These are phyloP conservation scores for Pyrochroa serraticornis DNA, from an alignment of 2,888 invertebrate genomes.

Conservation along the genomic window DNA sequence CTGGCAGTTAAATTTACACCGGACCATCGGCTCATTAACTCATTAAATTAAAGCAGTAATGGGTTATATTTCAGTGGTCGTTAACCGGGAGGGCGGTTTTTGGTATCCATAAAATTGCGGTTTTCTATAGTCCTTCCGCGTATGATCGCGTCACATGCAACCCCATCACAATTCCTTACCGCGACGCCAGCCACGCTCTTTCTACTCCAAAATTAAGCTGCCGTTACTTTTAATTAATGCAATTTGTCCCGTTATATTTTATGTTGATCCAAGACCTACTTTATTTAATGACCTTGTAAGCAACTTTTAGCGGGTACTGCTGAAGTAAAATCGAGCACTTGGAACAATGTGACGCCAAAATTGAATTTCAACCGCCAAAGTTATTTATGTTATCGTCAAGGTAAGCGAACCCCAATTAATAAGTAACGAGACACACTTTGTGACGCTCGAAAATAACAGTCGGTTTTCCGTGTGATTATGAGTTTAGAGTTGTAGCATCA, in stretches of 20 bases:
- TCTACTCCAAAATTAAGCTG: not conserved
- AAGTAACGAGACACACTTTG: conserved; percentile 27
- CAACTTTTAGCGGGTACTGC: conserved; percentile 11
- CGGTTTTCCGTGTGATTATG: conserved; percentile 4
- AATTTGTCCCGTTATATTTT: conserved; percentile 10
- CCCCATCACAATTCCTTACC: not conserved
- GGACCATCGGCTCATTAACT: conserved; percentile 16
- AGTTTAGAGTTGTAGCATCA: conserved; percentile 1
- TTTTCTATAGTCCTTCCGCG: not conserved
- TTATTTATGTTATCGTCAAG: conserved; percentile 42
- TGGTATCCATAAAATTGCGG: conserved; percentile 11
- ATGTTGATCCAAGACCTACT: conserved; percentile 15
- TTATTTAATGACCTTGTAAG: conserved; percentile 21
- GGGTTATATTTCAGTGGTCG: conserved; percentile 19
- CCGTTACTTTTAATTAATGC: conserved; percentile 14
- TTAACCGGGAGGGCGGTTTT: conserved; percentile 10
- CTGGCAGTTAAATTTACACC: conserved; percentile 11
- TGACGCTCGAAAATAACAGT: conserved; percentile 9
- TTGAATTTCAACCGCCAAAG: conserved; percentile 44
- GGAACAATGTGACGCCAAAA: conserved; percentile 43
- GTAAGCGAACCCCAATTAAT: conserved; percentile 40
- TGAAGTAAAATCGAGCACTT: conserved; percentile 36
- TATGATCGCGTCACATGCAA: conserved; percentile 1
- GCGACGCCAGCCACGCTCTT: not conserved
- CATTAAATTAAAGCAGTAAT: conserved; percentile 10